Percentiles rank a stretch among this genome's conserved stretches.
Conservation (phyloP, 1,140 invertebrate species). For the Hesperophylax magnus region DNA sequence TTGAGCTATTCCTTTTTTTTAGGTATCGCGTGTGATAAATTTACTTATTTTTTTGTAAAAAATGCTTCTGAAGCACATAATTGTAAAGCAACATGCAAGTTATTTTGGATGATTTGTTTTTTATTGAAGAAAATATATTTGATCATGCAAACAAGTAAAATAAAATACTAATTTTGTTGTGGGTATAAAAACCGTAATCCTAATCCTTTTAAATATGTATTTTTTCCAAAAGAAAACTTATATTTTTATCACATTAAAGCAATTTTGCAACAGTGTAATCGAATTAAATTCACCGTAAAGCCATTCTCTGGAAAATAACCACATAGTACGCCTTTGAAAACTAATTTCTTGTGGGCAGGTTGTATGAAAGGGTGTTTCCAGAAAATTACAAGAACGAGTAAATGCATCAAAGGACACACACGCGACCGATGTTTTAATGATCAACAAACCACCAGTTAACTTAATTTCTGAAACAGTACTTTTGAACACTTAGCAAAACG, state of each 20-base stretch:
- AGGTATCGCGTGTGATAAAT: too few species aligned
- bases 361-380: slow-evolving; percentile 25
- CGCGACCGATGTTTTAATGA: slow-evolving; percentile 23
- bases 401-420: slow-evolving; percentile 14
- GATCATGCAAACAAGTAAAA: too few species aligned
- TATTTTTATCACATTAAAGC: not conserved
- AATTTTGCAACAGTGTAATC: not conserved
- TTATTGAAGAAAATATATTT: too few species aligned
- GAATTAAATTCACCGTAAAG: too few species aligned
- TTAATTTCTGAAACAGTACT: not conserved
- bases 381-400: slow-evolving; percentile 34
- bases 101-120: too few species aligned
- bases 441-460: slow-evolving; percentile 5
- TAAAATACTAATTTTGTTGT: too few species aligned
- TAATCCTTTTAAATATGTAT: not conserved
- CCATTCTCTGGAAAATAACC: too few species aligned
- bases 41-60: too few species aligned
- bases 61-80: too few species aligned
- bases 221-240: not conserved
- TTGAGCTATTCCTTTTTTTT: too few species aligned
- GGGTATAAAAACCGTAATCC: too few species aligned
- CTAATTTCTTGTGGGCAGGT: slow-evolving; percentile 8
- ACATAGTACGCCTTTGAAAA: not conserved
- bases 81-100: too few species aligned
- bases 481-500: not conserved